Evolutionary conservation across 2,797 vertebrate species (phyloP), one percentile per base, ranked within the genome.

Genomic region (Phataginus tetradactyla): DNA sequence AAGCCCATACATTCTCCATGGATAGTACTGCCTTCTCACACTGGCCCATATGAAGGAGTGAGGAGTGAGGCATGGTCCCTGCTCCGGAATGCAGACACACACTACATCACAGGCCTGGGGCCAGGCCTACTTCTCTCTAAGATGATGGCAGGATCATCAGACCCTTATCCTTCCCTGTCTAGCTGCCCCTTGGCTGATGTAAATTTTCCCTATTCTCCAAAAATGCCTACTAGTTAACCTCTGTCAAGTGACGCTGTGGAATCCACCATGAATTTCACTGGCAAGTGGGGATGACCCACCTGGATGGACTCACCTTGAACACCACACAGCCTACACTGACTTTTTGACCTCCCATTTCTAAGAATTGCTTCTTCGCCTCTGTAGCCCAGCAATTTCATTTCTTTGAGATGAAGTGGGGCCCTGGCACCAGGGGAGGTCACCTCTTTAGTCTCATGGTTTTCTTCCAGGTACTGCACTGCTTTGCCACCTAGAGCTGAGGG

Each of bases 51-150:
- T 49, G n/a, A 25, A 17, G 29, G 4, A 71, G 20, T 27, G 17
- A 23, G 42, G 39, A 21, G 10, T 12, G 9, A 7, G 0, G 0
- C 12, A 1, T 23, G 6, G 7, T 12, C 29, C 17, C 1, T 39
- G 4, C 63, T 7, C 15, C 64, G 53, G 51, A 74, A 21, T 37
- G 32, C 1, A 42, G 4, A 39, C n/a, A 14, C 59, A 32, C 2
- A 2, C 0, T 23, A 4, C 4, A 13, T 5, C 18, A 61, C 5
- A 49, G 25, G 5, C 8, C 8, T 69, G n/a, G n/a, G 20, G 32
- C 53, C 51, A 71, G 32, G 7, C 8, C 14, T 61, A 14, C 25
- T 20, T 85, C 71, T 34, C 27, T 75, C 3, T 2, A 20, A 7
- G 66, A 20, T 32, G 59, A 63, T 37, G 15, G 34, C 1, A 87